Percentiles rank a stretch among this genome's conserved stretches.
phyloP scores from a whole-genome alignment of 2,113 vertebrate genomes.

The Sardina pilchardus region DNA sequence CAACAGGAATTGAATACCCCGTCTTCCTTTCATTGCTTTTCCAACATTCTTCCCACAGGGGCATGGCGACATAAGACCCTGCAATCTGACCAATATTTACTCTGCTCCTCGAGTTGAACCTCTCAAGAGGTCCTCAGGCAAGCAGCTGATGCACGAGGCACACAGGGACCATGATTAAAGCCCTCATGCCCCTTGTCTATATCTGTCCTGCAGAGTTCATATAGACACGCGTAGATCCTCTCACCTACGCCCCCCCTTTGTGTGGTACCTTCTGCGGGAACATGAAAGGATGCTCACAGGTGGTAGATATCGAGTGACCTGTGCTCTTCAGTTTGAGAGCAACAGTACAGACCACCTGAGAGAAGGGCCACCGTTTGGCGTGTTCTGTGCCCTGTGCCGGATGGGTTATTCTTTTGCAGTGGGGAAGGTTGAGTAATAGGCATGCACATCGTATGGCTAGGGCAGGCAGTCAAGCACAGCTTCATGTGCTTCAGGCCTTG shows the following conservation, averaged over 20 bases:
- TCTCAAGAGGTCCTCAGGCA: neutral
- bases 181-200: too few relatives aligned
- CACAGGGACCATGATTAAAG: neutral
- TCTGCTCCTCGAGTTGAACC: neutral
- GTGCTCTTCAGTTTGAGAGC: neutral
- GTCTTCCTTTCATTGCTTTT: neutral
- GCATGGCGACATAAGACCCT: neutral
- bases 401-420: neutral
- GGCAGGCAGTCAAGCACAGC: neutral
- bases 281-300: neutral
- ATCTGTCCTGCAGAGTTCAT: neutral
- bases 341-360: neutral
- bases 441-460: neutral
- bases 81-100: neutral
- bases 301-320: neutral
- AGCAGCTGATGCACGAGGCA: neutral
- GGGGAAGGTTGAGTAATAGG: constrained; percentile 6
- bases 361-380: neutral
- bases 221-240: neutral
- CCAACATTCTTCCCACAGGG: neutral
- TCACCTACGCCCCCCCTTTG: neutral
- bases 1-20: neutral
- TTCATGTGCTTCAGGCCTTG: neutral
- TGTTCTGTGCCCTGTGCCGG: neutral
- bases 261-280: neutral